These are phyloP conservation scores for Hyppa rectilinea DNA, from an alignment of 2,888 invertebrate species.

Conservation along the genomic window DNA sequence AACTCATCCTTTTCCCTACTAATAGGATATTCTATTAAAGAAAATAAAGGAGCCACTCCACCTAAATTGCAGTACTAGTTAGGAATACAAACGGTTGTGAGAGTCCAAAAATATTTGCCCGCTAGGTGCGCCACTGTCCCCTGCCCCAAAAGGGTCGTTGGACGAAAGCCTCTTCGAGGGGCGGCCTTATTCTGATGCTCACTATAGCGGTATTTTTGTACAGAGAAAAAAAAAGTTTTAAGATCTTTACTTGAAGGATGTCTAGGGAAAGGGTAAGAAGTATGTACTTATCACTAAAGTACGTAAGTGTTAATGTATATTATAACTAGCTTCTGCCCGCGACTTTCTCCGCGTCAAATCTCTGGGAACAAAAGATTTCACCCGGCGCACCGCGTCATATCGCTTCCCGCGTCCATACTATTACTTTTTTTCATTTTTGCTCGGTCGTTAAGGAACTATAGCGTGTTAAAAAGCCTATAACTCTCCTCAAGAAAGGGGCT, in stretches of 20 bases:
- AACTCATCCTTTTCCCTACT: conserved; percentile 16
- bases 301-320: neutral
- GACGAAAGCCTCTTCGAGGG: conserved; percentile 66
- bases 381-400: no score
- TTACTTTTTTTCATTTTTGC: no score
- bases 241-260: neutral
- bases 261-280: neutral
- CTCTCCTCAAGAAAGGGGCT: no score
- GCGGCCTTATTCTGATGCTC: conserved; percentile 55
- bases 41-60: conserved; percentile 51
- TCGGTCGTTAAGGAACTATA: no score
- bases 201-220: neutral
- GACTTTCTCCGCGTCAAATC: no score
- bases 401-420: no score
- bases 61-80: conserved; percentile 60
- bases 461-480: no score
- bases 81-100: conserved; percentile 69
- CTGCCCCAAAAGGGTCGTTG: conserved; percentile 73
- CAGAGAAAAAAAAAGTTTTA: no score
- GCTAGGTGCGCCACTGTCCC: conserved; percentile 64
- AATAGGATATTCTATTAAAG: conserved; percentile 56
- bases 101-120: conserved; percentile 74
- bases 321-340: no score
- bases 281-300: neutral
- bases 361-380: no score